These are phyloP conservation scores for Phrynocephalus guinanensis DNA, from an alignment of 2,797 vertebrate genomes.

Conservation along the genomic window DNA sequence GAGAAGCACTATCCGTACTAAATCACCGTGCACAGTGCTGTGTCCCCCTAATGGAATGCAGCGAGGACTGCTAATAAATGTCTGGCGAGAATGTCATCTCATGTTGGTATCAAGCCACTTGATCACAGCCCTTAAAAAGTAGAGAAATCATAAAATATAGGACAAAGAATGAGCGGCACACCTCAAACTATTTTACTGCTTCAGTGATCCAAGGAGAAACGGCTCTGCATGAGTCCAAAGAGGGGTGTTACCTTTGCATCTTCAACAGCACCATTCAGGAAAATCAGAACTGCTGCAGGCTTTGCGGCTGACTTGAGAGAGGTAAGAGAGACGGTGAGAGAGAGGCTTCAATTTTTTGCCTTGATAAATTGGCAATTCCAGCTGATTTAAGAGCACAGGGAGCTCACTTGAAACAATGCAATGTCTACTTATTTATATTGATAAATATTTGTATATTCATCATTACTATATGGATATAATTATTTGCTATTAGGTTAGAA, in stretches of 20 bases:
- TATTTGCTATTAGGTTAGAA: no score
- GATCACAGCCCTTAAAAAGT: neutral
- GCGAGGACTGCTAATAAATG: neutral
- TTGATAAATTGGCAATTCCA: neutral
- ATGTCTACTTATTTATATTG: no score
- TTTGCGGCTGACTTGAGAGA: neutral
- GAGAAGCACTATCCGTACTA: neutral
- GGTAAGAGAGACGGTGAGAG: neutral
- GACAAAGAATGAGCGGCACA: neutral
- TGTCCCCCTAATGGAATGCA: neutral
- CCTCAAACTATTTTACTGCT: neutral
- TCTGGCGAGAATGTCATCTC: neutral
- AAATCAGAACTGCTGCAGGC: neutral
- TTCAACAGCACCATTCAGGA: neutral
- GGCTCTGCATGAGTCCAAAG: neutral
- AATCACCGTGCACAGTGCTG: neutral
- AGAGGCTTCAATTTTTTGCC: neutral
- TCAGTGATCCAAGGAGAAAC: neutral
- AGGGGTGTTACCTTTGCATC: neutral
- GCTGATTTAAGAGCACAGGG: neutral
- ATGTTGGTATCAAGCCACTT: neutral
- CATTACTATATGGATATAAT: no score
- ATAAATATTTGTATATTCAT: no score
- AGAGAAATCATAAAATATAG: neutral
- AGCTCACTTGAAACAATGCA: no score